Conservation (phyloP, 2,113 vertebrate genomes). For the Melanocharis versteri region DNA sequence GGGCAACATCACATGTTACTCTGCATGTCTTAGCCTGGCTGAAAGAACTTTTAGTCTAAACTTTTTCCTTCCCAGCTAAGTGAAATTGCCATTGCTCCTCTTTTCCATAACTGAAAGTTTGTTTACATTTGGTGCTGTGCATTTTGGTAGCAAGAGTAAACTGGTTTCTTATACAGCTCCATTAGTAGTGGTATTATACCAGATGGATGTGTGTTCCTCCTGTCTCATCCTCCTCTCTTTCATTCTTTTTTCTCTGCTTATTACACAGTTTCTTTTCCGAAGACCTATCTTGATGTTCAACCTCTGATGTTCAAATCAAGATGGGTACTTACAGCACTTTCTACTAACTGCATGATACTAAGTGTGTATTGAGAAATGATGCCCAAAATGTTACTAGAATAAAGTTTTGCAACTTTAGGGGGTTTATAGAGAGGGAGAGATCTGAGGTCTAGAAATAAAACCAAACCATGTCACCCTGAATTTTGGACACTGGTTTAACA, state of each 20-base stretch:
- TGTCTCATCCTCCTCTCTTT: neutral
- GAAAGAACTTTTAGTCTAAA: constrained; percentile 29
- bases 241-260: neutral
- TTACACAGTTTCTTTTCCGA: neutral
- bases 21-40: constrained; percentile 26
- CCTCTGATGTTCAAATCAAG: neutral
- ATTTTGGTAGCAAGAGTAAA: constrained; percentile 2
- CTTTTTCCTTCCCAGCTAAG: neutral
- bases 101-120: neutral
- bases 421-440: neutral
- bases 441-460: neutral
- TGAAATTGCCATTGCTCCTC: neutral
- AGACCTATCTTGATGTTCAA: neutral
- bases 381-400: neutral
- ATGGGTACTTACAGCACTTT: neutral
- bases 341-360: neutral
- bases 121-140: neutral
- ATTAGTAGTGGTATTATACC: neutral
- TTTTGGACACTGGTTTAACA: neutral
- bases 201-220: neutral
- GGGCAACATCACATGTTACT: constrained; percentile 18
- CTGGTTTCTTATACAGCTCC: neutral
- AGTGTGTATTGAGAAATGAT: neutral
- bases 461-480: neutral
- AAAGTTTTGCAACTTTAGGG: neutral